phyloP scores from a whole-genome alignment of 2,113 vertebrate genomes.

The Eurystomus gularis region DNA sequence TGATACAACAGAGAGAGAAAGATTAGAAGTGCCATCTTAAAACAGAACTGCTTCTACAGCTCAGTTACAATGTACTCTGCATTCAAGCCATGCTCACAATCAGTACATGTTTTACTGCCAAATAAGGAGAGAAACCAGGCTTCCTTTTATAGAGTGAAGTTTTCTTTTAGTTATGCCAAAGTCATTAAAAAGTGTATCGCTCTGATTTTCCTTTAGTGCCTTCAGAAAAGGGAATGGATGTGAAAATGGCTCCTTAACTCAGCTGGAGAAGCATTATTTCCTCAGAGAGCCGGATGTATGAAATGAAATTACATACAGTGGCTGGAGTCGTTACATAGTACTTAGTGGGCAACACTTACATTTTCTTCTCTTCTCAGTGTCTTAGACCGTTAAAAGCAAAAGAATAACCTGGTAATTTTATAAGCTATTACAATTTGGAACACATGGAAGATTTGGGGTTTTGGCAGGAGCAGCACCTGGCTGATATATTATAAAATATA shows the following conservation, averaged over 20 bases:
- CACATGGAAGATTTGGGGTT: not conserved
- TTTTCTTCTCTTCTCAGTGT: constrained; percentile 21
- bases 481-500: not conserved
- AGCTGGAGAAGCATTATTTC: constrained; percentile 38
- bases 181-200: constrained; percentile 9
- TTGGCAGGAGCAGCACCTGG: not conserved
- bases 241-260: constrained; percentile 41
- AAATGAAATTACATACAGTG: not conserved
- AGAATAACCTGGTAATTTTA: not conserved
- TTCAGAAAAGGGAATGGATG: not conserved
- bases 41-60: not conserved
- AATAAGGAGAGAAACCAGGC: constrained; percentile 20
- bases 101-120: constrained; percentile 43
- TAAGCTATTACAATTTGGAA: not conserved
- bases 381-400: constrained; percentile 19
- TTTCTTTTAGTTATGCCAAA: constrained; percentile 31
- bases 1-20: not conserved
- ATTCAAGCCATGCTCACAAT: constrained; percentile 28
- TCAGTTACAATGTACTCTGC: not conserved
- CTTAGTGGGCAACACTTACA: not conserved
- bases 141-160: not conserved
- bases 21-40: not conserved
- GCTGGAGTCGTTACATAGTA: not conserved
- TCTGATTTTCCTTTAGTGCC: constrained; percentile 22
- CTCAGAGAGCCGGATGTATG: not conserved